Evolutionary conservation across 2,113 vertebrate species (phyloP).

Genomic region (Clinocottus analis): DNA sequence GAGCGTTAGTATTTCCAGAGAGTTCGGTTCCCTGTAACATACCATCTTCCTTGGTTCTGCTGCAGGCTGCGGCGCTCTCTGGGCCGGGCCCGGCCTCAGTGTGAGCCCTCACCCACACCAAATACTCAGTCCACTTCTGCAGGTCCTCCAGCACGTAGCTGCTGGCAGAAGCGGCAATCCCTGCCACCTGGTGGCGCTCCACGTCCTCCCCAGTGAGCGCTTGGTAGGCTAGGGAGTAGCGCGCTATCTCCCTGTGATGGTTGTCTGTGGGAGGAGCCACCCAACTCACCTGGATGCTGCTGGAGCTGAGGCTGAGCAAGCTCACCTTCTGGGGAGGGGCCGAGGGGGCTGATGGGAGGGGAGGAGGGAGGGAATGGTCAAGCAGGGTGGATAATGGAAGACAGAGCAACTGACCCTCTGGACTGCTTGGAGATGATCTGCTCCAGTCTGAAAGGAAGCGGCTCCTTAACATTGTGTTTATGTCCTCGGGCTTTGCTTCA

Average conservation of each 20-base stretch:
- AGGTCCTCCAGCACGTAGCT: conserved; percentile 91
- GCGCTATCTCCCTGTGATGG: conserved; percentile 89
- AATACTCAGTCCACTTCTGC: conserved; percentile 97
- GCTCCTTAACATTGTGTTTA: background rate
- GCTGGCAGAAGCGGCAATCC: conserved; percentile 86
- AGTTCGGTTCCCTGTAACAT: conserved; percentile 70
- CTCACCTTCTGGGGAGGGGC: conserved; percentile 92
- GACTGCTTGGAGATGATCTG: conserved; percentile 45
- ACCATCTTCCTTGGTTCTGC: conserved; percentile 95
- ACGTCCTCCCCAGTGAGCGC: conserved; percentile 88
- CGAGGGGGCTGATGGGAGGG: conserved; percentile 87
- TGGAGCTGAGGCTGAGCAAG: conserved; percentile 92
- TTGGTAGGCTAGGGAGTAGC: conserved; percentile 91
- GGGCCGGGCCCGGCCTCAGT: conserved; percentile 92
- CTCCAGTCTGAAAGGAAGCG: background rate
- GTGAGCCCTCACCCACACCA: conserved; percentile 94
- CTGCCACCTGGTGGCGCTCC: conserved; percentile 88
- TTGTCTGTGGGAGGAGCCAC: conserved; percentile 89
- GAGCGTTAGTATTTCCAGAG: conserved; percentile 2
- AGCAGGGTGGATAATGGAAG: conserved; percentile 83
- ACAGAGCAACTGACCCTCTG: conserved; percentile 68
- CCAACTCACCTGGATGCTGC: conserved; percentile 96
- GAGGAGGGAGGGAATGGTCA: conserved; percentile 82
- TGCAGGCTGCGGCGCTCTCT: conserved; percentile 85
- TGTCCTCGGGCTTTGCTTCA: background rate